These are phyloP conservation scores for Pristionchus arcanus DNA, from an alignment of 2,888 invertebrate genomes.

Conservation along the genomic window DNA sequence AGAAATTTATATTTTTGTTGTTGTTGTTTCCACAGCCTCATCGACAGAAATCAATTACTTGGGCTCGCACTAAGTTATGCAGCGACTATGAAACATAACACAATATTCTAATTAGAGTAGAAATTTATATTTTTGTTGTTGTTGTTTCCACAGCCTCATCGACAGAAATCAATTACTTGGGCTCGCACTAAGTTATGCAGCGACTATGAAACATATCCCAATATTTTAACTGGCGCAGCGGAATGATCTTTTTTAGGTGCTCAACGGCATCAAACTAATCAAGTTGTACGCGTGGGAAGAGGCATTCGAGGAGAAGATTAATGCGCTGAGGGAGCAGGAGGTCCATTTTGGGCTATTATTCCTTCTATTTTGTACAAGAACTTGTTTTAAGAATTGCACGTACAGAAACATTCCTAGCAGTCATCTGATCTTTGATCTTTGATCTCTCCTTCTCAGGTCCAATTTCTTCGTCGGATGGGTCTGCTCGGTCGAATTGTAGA, in stretches of 20 bases:
- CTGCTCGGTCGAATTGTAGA: conserved; percentile 61
- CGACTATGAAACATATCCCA: background rate
- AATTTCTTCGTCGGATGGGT: conserved; percentile 59
- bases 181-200: background rate
- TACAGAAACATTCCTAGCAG: too few relatives aligned
- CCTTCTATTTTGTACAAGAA: background rate
- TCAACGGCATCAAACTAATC: conserved; percentile 66
- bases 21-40: too few relatives aligned
- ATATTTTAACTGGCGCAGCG: background rate
- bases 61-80: too few relatives aligned
- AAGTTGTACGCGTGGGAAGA: conserved; percentile 69
- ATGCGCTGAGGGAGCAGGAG: conserved; percentile 55
- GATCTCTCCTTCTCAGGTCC: conserved; percentile 56
- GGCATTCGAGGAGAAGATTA: conserved; percentile 64
- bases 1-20: too few relatives aligned
- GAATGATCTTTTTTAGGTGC: conserved; percentile 55
- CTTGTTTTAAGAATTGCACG: background rate
- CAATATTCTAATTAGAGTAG: too few relatives aligned
- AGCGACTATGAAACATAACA: too few relatives aligned
- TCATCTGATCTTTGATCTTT: background rate
- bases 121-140: too few relatives aligned
- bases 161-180: background rate
- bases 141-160: background rate
- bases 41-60: too few relatives aligned
- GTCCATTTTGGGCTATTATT: background rate